These are phyloP conservation scores for Eucidaris tribuloides DNA, from an alignment of 35 echinoderm and acorn worm genomes.

Conservation along the genomic window DNA sequence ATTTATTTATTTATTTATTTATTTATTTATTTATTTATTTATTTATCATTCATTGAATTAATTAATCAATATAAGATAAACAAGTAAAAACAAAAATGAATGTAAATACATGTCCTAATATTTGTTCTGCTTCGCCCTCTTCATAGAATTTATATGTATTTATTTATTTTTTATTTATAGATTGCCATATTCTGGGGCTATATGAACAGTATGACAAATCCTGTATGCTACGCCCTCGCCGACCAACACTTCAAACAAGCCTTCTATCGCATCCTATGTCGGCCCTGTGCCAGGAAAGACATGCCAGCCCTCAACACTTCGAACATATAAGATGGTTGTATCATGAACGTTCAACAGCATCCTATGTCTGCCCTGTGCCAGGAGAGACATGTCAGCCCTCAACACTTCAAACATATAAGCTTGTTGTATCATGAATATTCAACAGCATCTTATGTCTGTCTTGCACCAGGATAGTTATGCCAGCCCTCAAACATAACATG, in stretches of 20 bases:
- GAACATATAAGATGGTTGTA: too few species aligned
- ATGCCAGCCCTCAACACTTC: neutral
- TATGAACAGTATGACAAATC: neutral
- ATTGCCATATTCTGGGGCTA: conserved; percentile 12
- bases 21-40: too few species aligned
- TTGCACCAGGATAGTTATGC: neutral
- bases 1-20: too few species aligned
- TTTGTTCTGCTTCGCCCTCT: too few species aligned
- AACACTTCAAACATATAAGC: neutral
- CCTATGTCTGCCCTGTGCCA: neutral
- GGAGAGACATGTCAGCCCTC: neutral
- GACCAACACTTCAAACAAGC: neutral
- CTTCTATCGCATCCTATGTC: neutral
- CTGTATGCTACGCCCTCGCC: neutral
- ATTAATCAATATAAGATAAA: too few species aligned
- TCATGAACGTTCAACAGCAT: neutral
- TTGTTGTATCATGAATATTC: too few species aligned
- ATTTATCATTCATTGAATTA: too few species aligned
- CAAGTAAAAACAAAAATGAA: too few species aligned
- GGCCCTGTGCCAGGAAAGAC: neutral
- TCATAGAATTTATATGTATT: too few species aligned
- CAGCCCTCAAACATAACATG: too few species aligned
- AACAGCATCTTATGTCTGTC: neutral
- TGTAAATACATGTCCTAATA: too few species aligned
- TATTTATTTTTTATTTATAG: neutral